Conservation (phyloP, 2,888 invertebrate genomes). For the Caenorhabditis zanzibari region DNA sequence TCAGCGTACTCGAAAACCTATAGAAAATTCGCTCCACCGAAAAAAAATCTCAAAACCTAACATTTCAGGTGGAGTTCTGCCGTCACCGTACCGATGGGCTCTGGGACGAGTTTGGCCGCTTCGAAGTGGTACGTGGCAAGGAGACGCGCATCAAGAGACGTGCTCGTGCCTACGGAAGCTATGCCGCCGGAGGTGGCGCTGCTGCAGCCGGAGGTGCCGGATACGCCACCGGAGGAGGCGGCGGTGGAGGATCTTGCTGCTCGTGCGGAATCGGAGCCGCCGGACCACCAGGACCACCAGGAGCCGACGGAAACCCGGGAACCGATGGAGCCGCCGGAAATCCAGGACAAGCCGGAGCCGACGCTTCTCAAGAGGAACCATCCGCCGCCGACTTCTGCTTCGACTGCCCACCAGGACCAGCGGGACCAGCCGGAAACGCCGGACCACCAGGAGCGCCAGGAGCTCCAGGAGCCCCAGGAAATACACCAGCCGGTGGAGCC, state of each 20-base stretch:
- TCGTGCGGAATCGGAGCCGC: constrained; percentile 68
- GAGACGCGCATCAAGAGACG: constrained; percentile 62
- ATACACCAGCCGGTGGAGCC: constrained; percentile 55
- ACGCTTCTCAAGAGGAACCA: constrained; percentile 51
- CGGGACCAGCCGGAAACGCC: constrained; percentile 77
- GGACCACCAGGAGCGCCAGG: constrained; percentile 70
- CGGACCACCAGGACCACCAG: constrained; percentile 72
- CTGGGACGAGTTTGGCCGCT: constrained; percentile 76
- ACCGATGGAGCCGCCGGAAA: constrained; percentile 63
- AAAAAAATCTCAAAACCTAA: background rate
- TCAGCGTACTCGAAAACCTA: background rate
- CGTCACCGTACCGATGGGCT: constrained; percentile 76
- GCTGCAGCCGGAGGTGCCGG: constrained; percentile 23
- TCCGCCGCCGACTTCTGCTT: constrained; percentile 68
- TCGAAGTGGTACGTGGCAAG: constrained; percentile 60
- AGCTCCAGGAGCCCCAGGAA: constrained; percentile 66
- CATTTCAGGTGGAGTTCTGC: constrained; percentile 76
- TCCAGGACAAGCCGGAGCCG: constrained; percentile 63
- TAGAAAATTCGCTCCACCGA: background rate
- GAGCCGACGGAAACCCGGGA: constrained; percentile 70
- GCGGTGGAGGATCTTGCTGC: constrained; percentile 63
- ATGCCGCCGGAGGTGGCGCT: constrained; percentile 43
- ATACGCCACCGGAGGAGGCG: constrained; percentile 40
- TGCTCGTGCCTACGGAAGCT: constrained; percentile 59
- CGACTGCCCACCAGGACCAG: constrained; percentile 79